Base-by-base conservation (phyloP, 23 tunicate genomes). In the Oikopleura vanhoeffeni region DNA sequence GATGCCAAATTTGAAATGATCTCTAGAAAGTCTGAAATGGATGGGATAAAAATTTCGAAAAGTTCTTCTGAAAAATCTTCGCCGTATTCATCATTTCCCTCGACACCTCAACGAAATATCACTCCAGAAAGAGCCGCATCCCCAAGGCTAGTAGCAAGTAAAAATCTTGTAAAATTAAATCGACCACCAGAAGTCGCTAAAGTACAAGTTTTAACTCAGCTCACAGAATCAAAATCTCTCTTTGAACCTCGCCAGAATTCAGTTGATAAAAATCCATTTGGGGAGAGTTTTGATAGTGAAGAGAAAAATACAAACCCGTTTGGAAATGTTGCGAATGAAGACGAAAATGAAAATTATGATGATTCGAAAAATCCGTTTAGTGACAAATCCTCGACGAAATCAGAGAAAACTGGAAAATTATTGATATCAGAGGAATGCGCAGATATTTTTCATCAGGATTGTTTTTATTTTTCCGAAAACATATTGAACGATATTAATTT, bases 321-420 rank as follows among this genome's bases (percentile, higher is more conserved):
- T 71, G 79, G 36, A 38, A 32, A 71, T 32, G n/a, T n/a, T n/a
- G 34, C 34, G 4, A 13, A 13, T 38, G 79, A 71, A 32, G 79
- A 71, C 32, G 79, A 71, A 71, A 71, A 71, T 38, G 79, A 71
- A 33, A 71, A 71, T 71, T 71, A 71, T 38, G 79, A 71, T 30
- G 35, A 71, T 30, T 18, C 27, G 38, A 33, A 18, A 2, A 71
- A 71, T 32, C 79, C 79, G 36, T 71, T 71, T 30, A 18, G 18
- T 8, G 18, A 49, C 60, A 4, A 71, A 33, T 24, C 79, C 2
- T 28, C 34, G 35, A 32, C 3, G 34, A 4, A 2, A 18, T 71
- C 79, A 33, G 79, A 71, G 38, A 32, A 24, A 28, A 71, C 4
- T 2, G 79, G 35, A 3, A 28, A 28, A 2, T 18, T 71, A 13